phyloP scores from a whole-genome alignment of 53 echinoderm and acorn worm genomes.

The Paracentrotus lividus region DNA sequence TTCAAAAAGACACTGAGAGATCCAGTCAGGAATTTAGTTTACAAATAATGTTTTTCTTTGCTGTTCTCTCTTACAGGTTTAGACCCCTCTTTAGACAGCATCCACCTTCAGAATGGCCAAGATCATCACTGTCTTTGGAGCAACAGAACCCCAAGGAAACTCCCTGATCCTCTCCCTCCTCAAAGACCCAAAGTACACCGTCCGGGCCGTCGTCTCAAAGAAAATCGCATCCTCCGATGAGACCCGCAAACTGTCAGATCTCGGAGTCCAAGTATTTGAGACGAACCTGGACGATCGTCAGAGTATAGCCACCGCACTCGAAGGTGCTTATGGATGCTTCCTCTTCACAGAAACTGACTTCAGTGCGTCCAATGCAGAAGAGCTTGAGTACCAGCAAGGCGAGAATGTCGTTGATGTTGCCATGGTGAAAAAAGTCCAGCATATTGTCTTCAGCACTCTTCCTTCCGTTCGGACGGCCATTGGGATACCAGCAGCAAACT shows the following conservation, averaged over 20 bases:
- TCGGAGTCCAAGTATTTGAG: slow-evolving; percentile 80
- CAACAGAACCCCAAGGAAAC: slow-evolving; percentile 82
- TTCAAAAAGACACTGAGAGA: no score
- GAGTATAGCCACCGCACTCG: slow-evolving; percentile 78
- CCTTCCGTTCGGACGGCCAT: slow-evolving; percentile 83
- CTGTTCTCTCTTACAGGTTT: neutral
- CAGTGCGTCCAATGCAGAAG: slow-evolving; percentile 75
- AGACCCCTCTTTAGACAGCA: neutral
- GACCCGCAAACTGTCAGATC: slow-evolving; percentile 70
- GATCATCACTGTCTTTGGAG: slow-evolving; percentile 88
- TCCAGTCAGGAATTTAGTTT: no score
- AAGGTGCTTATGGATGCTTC: slow-evolving; percentile 89
- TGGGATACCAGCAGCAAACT: slow-evolving; percentile 83
- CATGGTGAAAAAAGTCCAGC: slow-evolving; percentile 81
- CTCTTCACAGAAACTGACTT: slow-evolving; percentile 81
- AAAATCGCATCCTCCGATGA: slow-evolving; percentile 65
- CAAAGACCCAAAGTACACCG: slow-evolving; percentile 82
- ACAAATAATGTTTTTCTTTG: no score
- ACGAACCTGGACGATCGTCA: slow-evolving; percentile 81
- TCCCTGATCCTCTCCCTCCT: slow-evolving; percentile 75
- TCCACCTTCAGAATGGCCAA: slow-evolving; percentile 53
- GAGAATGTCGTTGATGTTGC: slow-evolving; percentile 89
- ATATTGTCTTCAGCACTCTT: slow-evolving; percentile 83
- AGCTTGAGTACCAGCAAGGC: slow-evolving; percentile 84
- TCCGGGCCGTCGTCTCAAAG: slow-evolving; percentile 76